Conservation (phyloP, 2,113 vertebrate genomes). For the Hippoglossus stenolepis region DNA sequence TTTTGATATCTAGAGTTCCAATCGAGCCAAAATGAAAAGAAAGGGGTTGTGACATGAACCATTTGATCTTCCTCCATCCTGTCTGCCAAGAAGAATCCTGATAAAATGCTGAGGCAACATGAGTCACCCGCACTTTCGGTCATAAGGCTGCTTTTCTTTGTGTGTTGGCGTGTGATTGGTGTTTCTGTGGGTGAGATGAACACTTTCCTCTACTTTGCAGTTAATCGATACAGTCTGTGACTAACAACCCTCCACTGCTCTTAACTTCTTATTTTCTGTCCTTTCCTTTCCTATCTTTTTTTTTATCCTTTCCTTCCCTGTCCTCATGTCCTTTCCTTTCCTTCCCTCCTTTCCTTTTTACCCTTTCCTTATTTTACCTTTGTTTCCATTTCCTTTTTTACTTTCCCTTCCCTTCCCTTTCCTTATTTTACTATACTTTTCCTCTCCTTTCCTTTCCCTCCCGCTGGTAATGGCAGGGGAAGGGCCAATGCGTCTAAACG, state of each 20-base stretch:
- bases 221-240: constrained; percentile 33
- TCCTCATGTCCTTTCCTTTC: not conserved
- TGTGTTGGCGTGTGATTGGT: constrained; percentile 27
- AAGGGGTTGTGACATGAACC: constrained; percentile 63
- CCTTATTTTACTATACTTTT: too few species aligned
- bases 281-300: not conserved
- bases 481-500: constrained; percentile 26
- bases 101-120: constrained; percentile 59
- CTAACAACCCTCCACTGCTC: constrained; percentile 22
- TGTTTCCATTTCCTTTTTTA: not conserved
- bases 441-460: not conserved
- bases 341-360: not conserved
- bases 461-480: not conserved
- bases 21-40: constrained; percentile 70
- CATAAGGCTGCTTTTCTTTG: constrained; percentile 12
- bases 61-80: constrained; percentile 65
- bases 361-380: constrained; percentile 8
- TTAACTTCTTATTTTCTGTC: constrained; percentile 17
- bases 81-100: constrained; percentile 51
- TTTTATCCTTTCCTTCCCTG: too few species aligned
- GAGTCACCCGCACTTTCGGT: constrained; percentile 34
- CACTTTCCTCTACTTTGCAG: constrained; percentile 45
- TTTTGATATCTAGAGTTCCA: constrained; percentile 70
- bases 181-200: constrained; percentile 56
- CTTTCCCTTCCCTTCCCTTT: not conserved